Evolutionary conservation across 2,888 invertebrate species (phyloP), one percentile per base, ranked within the genome.

Genomic region (Copidosoma aretas): DNA sequence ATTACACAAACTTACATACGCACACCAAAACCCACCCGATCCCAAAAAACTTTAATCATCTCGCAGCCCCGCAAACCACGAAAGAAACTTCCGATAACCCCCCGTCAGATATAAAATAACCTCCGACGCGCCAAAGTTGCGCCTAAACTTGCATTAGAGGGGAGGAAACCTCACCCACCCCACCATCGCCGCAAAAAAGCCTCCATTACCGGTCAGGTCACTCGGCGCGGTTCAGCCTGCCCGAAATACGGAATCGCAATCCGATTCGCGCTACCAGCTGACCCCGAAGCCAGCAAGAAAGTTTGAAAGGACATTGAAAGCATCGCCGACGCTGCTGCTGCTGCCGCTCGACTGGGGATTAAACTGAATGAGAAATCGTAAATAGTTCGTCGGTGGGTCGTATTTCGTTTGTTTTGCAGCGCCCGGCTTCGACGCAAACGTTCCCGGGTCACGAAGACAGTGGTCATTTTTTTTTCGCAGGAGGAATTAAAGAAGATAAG

Each of bases 261-360:
- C 60, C 68, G 59, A 59, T 68, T 64, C 68, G 51, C 41, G 14
- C 39, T 39, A 32, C 32, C 22, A 43, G 60, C 25, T 32, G 56
- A 10, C 25, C 25, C 15, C 60, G 10, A 8, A 32, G 41, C 25
- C 12, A 62, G 15, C 59, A 41, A 32, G 51, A 68, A 68, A 68
- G 68, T 68, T 64, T 60, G 60, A 64, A 63, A 52, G 53, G 46
- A 58, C 24, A 61, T 64, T 68, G 64, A 68, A 61, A 60, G 59
- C 63, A 5, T 32, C 32, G 15, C 58, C 43, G 12, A 46, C 43
- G 14, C 15, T 12, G 12, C 43, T 46, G 17, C 43, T 17, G 14
- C 43, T 46, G 15, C 43, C n/a, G 24, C 46, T 56, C 64, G 49
- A n/a, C n/a, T 15, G 12, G 25, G 39, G 60, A 64, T 68, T 61